Percentiles rank a stretch among this genome's conserved stretches.
Evolutionary conservation across 1,140 invertebrate species (phyloP).

Genomic region (Orchesella cincta): DNA sequence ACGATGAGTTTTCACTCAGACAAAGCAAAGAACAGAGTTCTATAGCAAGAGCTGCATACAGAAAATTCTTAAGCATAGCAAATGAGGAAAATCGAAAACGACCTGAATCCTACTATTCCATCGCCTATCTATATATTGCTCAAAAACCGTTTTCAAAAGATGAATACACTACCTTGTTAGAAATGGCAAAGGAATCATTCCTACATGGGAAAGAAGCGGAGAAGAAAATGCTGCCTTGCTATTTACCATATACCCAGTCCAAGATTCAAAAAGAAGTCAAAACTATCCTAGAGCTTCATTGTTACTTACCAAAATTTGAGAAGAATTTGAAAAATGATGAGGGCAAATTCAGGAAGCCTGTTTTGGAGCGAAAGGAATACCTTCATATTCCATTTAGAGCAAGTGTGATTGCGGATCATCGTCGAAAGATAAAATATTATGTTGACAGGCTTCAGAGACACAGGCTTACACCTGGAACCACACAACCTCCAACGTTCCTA

Average conservation of each 20-base stretch:
- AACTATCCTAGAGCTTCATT: not conserved
- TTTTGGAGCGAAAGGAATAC: not conserved
- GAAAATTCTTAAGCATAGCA: not conserved
- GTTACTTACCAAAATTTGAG: not conserved
- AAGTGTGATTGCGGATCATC: not conserved
- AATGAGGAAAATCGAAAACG: not conserved
- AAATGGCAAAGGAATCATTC: not conserved
- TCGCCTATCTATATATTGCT: not conserved
- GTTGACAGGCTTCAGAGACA: not conserved
- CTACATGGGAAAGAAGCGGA: not conserved
- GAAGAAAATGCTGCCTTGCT: not conserved
- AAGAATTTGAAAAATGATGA: no score
- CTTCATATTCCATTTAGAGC: not conserved
- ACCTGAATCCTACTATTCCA: not conserved
- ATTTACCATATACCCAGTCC: not conserved
- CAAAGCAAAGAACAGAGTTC: not conserved
- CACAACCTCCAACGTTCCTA: not conserved
- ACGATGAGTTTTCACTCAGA: not conserved
- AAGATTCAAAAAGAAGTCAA: not conserved
- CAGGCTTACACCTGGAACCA: not conserved
- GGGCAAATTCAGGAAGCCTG: not conserved
- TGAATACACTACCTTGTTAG: not conserved
- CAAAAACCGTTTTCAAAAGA: not conserved
- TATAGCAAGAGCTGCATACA: not conserved
- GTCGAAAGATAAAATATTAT: not conserved